Percentiles rank a stretch among this genome's conserved stretches.
phyloP scores from a whole-genome alignment of 2,113 vertebrate genomes.

The Dipodomys merriami region DNA sequence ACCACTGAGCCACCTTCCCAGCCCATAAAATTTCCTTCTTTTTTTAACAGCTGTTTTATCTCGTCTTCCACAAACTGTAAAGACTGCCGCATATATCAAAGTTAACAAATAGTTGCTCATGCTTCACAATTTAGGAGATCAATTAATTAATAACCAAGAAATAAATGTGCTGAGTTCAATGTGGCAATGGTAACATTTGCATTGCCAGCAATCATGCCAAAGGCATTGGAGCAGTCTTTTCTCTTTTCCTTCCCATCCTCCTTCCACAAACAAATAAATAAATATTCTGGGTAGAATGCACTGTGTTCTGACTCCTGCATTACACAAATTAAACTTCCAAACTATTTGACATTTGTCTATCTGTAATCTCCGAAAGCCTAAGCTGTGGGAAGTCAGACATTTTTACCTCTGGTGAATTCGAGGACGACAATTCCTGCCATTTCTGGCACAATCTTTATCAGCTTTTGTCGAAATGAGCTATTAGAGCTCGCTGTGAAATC shows the following conservation, averaged over 20 bases:
- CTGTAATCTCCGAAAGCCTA: conserved; percentile 61
- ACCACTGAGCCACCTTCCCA: no score
- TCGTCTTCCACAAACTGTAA: neutral
- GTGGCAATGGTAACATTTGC: neutral
- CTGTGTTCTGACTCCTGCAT: neutral
- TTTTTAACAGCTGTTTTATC: neutral
- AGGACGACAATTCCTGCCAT: conserved; percentile 73
- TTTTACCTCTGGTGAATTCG: conserved; percentile 62
- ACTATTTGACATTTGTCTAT: conserved; percentile 32
- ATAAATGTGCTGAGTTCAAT: neutral
- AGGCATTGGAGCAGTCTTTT: neutral
- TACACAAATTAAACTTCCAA: conserved; percentile 63
- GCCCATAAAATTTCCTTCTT: no score
- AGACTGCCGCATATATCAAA: neutral
- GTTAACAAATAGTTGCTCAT: neutral
- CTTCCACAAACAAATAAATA: neutral
- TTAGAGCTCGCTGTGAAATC: conserved; percentile 81
- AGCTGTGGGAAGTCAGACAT: conserved; percentile 60
- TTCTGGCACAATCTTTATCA: conserved; percentile 79
- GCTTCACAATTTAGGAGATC: neutral
- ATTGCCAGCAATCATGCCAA: neutral
- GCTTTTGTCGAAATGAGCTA: conserved; percentile 79
- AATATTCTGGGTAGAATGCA: neutral
- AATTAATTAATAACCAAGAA: neutral
- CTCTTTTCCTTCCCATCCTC: accelerated